Base-by-base conservation (phyloP, 1,140 invertebrate genomes). In the Bombus sylvicola region DNA sequence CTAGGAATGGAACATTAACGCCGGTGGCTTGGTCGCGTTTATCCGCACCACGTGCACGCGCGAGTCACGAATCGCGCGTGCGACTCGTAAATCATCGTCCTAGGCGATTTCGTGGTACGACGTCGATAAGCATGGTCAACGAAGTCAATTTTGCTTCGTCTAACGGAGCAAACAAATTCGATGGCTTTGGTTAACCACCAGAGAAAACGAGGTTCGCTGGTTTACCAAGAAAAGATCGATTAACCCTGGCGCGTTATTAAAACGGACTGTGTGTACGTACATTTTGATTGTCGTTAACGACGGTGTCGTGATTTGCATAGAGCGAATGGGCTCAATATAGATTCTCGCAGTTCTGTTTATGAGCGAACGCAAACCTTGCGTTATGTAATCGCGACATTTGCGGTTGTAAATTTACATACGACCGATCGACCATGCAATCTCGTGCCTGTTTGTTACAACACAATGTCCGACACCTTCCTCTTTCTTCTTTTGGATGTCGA, bases 1-100 rank as follows among this genome's bases (percentile, higher is more conserved):
- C 79, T 87, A 66, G 79, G 34, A 90, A 87, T 87, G 71, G 57
- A 28, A 31, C 43, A 77, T 90, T 86, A 83, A 85, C 47, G 81
- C 47, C 75, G 75, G 28, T 53, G 78, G 34, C 41, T 84, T 81
- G 9, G 80, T 43, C 69, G 73, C 47, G 18, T 68, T 76, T 64
- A 72, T 83, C 28, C 41, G 68, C 28, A 75, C 53, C 22, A 13
- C 31, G 62, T 62, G 62, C 69, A 85, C 73, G 62, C 64, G 81
- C 22, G n/a, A 22, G 3, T 69, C 64, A 0, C 37, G 59, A 84
- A 39, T 72, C 47, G 47, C 47, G 47, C 47, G 47, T 53, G 47
- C 12, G 37, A 22, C 62, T 77, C 64, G n/a, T 84, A 62, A 84
- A 85, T 80, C 39, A 25, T 12, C 18, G 31, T 34, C 34, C 47